A percentile compares a stretch with the other conserved stretches of the same genome.
Conservation (phyloP, 64 coral and sea anemone genomes). For the Montipora efflorescens region DNA sequence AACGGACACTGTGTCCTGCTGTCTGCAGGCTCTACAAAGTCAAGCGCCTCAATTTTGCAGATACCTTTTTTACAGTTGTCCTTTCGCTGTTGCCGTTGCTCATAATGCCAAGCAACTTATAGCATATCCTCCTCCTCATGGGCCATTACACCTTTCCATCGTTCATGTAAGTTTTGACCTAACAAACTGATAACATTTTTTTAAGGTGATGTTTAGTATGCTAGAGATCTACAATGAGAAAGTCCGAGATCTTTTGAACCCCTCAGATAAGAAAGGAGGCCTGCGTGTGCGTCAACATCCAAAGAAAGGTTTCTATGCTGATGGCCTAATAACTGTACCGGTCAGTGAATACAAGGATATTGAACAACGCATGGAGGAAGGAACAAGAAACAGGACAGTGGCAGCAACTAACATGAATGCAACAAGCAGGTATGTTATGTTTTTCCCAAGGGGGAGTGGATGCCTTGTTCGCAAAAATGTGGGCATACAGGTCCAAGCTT, state of each 20-base stretch:
- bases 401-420: slow-evolving; percentile 95
- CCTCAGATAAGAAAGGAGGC: slow-evolving; percentile 75
- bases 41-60: too few relatives aligned
- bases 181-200: not conserved
- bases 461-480: too few relatives aligned
- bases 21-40: too few relatives aligned
- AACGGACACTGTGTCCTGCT: too few relatives aligned
- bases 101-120: too few relatives aligned
- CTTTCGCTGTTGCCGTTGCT: too few relatives aligned
- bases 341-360: slow-evolving; percentile 81
- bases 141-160: too few relatives aligned
- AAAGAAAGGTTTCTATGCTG: slow-evolving; percentile 90
- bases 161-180: not conserved
- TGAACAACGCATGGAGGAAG: slow-evolving; percentile 86
- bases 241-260: slow-evolving; percentile 88
- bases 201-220: slow-evolving; percentile 95
- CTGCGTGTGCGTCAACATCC: slow-evolving; percentile 85
- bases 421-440: slow-evolving; percentile 78
- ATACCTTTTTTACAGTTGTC: too few relatives aligned
- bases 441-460: too few relatives aligned
- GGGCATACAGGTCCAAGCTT: too few relatives aligned
- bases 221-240: slow-evolving; percentile 98
- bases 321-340: slow-evolving; percentile 68
- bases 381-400: slow-evolving; percentile 86
- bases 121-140: too few relatives aligned